A percentile compares a stretch with the other conserved stretches of the same genome.
Evolutionary conservation across 1,140 invertebrate species (phyloP).

Genomic region (Planococcus citri): DNA sequence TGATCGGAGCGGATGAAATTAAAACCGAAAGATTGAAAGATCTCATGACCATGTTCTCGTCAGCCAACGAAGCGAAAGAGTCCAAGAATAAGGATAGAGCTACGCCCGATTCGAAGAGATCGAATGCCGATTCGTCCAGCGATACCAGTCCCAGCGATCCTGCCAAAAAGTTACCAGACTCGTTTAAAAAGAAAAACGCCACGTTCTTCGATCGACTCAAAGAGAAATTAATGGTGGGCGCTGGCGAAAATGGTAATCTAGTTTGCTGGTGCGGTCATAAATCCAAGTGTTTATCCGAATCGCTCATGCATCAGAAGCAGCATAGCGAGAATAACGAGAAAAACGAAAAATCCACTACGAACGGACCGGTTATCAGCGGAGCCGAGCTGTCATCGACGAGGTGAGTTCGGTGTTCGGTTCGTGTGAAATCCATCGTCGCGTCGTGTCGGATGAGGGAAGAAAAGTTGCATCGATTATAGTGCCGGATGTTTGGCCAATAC

Average conservation of each 20-base stretch:
- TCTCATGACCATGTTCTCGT: constrained; percentile 28
- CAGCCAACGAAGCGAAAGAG: neutral
- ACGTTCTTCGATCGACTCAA: constrained; percentile 72
- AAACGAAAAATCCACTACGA: constrained; percentile 31
- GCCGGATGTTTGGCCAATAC: no score
- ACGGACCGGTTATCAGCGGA: constrained; percentile 32
- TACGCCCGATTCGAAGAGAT: constrained; percentile 12
- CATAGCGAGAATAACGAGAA: constrained; percentile 34
- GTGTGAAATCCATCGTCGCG: no score
- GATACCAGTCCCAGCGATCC: constrained; percentile 31
- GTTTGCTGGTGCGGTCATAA: constrained; percentile 62
- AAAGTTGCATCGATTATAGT: no score
- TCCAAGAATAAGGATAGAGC: neutral
- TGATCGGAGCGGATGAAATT: constrained; percentile 37
- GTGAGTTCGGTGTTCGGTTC: neutral
- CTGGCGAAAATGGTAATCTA: constrained; percentile 40
- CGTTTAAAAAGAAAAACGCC: constrained; percentile 52
- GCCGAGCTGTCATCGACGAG: constrained; percentile 33
- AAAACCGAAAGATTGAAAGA: constrained; percentile 22
- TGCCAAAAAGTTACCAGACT: constrained; percentile 33
- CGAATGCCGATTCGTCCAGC: neutral
- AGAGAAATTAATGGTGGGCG: constrained; percentile 48
- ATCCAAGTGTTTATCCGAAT: constrained; percentile 72
- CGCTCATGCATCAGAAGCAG: constrained; percentile 53
- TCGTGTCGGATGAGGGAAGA: no score